Evolutionary conservation across 1,140 invertebrate species (phyloP).

Genomic region (Hormaphis cornu): DNA sequence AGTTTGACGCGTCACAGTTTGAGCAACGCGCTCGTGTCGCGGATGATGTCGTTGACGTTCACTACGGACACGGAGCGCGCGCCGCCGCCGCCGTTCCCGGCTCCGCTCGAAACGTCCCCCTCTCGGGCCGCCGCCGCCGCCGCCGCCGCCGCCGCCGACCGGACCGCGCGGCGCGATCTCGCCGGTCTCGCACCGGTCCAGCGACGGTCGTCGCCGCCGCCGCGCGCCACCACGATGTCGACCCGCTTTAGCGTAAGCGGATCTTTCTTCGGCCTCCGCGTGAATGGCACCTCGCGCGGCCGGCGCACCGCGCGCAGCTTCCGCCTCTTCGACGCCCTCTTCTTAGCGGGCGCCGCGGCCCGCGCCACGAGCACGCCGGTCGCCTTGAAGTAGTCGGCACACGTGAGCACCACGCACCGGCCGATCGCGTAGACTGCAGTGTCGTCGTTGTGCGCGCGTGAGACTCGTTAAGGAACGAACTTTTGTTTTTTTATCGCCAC

Average conservation of each 20-base stretch:
- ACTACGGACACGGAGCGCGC: neutral
- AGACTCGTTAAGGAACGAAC: neutral
- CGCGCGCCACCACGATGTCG: neutral
- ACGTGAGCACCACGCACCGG: constrained; percentile 2
- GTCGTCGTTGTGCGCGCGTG: too few relatives aligned
- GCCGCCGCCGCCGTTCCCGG: neutral
- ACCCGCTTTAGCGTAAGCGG: neutral
- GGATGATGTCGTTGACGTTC: constrained; percentile 20
- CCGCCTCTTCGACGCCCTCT: neutral
- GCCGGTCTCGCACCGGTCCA: neutral
- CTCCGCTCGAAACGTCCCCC: neutral
- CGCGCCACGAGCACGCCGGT: neutral
- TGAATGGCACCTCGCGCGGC: neutral
- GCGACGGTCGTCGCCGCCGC: neutral
- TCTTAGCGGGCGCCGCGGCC: neutral
- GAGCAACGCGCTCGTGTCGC: constrained; percentile 8
- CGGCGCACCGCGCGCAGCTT: neutral
- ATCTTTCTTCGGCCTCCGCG: neutral
- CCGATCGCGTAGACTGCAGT: constrained; percentile 8
- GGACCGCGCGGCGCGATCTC: neutral
- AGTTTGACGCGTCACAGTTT: neutral
- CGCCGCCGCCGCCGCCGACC: neutral
- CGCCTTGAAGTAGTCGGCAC: constrained; percentile 12
- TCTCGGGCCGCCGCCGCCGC: neutral
- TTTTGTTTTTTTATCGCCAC: too few relatives aligned